Conservation (phyloP, 2,888 invertebrate genomes). For the Heteropelma amictum region DNA sequence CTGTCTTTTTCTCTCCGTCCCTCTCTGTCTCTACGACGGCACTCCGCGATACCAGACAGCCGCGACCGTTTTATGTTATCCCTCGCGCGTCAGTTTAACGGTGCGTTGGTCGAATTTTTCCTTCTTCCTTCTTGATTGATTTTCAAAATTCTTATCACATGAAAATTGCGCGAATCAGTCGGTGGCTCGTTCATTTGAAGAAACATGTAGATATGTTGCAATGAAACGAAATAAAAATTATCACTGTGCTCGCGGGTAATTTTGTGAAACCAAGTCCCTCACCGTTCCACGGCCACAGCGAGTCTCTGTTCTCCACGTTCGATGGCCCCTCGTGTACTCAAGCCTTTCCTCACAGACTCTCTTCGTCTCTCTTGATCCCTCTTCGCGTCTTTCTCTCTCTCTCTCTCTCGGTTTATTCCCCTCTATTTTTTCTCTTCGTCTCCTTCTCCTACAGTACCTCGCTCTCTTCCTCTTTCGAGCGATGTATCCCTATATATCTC, state of each 20-base stretch:
- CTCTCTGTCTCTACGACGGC: slow-evolving; percentile 21
- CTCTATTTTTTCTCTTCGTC: slow-evolving; percentile 40
- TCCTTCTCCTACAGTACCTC: slow-evolving; percentile 48
- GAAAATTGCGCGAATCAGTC: not conserved
- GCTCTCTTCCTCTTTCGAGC: slow-evolving; percentile 34
- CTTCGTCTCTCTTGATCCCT: slow-evolving; percentile 34
- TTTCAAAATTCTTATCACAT: not conserved
- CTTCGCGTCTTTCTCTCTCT: slow-evolving; percentile 24
- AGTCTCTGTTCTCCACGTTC: slow-evolving; percentile 56
- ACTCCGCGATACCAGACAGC: slow-evolving; percentile 51
- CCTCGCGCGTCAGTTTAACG: slow-evolving; percentile 32
- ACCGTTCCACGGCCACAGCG: slow-evolving; percentile 56
- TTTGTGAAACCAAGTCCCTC: slow-evolving; percentile 50
- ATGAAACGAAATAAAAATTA: slow-evolving; percentile 4
- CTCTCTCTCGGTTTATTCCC: slow-evolving; percentile 41
- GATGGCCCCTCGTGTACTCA: slow-evolving; percentile 57
- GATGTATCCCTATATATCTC: slow-evolving; percentile 21
- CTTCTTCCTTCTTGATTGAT: not conserved
- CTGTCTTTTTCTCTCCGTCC: not conserved
- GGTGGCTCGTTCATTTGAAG: not conserved
- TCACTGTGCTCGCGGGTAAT: slow-evolving; percentile 14
- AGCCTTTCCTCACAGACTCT: slow-evolving; percentile 40
- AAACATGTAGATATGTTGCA: slow-evolving; percentile 3
- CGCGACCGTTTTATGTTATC: slow-evolving; percentile 48
- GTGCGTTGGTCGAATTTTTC: slow-evolving; percentile 6